Evolutionary conservation across 2,797 vertebrate species (phyloP), one percentile per base, ranked within the genome.

Genomic region (Chrosomus eos): DNA sequence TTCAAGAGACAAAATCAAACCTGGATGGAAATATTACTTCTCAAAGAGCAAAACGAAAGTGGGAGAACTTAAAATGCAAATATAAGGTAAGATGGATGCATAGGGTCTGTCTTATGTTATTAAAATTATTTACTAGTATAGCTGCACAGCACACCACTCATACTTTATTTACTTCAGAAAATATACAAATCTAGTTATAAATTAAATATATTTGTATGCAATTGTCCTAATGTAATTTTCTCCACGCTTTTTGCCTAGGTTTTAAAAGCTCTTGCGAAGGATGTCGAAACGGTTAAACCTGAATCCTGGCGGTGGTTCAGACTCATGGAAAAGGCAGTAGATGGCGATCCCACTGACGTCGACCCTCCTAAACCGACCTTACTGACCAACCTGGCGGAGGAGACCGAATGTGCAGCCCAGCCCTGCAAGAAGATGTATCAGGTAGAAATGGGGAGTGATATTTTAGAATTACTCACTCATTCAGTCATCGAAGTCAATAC

Each of bases 301-400:
- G 82, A 84, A 40, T 77, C 82, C 26, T 95, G 95, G 95, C 93
- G 93, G 26, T 95, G 94, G 95, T 95, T 93, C 88, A 93, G 93
- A 90, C 88, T 93, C 0, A 93, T 95, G 94, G 94, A 94, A 26
- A 93, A 94, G n/a, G 94, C 94, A 60, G 92, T 95, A 91, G 94
- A 95, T 86, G 93, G 92, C 0, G 85, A 89, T 43, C 82, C 82
- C 21, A n/a, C 28, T 21, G 87, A 87, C 16, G 26, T 33, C 0
- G 84, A 73, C 51, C 86, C 74, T 45, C 64, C 74, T 18, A 60
- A 84, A 83, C 78, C 85, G n/a, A n/a, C 21, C 43, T 36, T 84
- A 19, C 23, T 88, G 78, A 55, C 81, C 4, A 75, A 88, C 70
- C 76, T 84, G 10, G 38, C 53, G 13, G 74, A 80, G 36, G 88